phyloP scores from a whole-genome alignment of 1,140 invertebrate genomes.

The Akabosia matsudoensis region DNA sequence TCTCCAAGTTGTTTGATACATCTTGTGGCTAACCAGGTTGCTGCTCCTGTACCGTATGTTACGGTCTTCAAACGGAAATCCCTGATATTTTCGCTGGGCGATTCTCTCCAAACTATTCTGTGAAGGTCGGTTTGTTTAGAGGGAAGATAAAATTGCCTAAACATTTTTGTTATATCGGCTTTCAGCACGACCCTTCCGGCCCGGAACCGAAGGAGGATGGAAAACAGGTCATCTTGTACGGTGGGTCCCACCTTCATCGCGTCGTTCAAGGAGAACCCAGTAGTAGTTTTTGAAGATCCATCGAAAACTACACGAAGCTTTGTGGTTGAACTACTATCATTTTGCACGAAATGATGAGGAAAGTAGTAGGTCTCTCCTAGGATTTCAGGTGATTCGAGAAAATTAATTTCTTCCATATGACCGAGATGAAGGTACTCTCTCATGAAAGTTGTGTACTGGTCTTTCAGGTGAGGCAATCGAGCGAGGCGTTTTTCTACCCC shows the following conservation, averaged over 20 bases:
- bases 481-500: not conserved
- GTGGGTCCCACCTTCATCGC: slow-evolving; percentile 48
- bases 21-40: slow-evolving; percentile 50
- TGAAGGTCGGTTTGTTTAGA: slow-evolving; percentile 49
- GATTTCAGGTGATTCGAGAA: not conserved
- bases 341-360: not conserved
- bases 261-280: slow-evolving; percentile 47
- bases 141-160: slow-evolving; percentile 45
- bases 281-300: slow-evolving; percentile 26
- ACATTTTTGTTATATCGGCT: slow-evolving; percentile 54
- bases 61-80: slow-evolving; percentile 47
- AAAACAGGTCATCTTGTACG: slow-evolving; percentile 51
- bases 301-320: slow-evolving; percentile 48
- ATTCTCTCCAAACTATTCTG: slow-evolving; percentile 50
- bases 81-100: slow-evolving; percentile 40
- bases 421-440: slow-evolving; percentile 48
- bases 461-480: not conserved
- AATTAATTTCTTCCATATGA: slow-evolving; percentile 47
- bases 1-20: slow-evolving; percentile 49
- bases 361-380: not conserved
- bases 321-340: slow-evolving; percentile 26
- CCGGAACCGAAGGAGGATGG: slow-evolving; percentile 52
- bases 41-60: slow-evolving; percentile 51
- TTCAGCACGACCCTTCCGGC: slow-evolving; percentile 49
- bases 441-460: slow-evolving; percentile 46